Evolutionary conservation across 2,113 vertebrate genomes (phyloP), one percentile per base, ranked within the genome.

Genomic region (Leucoraja erinaceus): DNA sequence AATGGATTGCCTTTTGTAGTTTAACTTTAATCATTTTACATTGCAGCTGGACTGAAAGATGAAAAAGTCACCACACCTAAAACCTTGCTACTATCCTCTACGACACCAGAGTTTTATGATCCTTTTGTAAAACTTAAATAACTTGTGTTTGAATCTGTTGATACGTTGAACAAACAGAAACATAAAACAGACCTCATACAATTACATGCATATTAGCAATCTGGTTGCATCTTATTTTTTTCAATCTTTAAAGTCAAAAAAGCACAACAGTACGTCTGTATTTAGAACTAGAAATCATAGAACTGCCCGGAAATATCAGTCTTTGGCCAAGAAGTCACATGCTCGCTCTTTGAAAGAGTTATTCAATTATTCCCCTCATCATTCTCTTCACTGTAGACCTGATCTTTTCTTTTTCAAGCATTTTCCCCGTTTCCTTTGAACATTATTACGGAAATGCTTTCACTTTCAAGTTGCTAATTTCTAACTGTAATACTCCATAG

Each of bases 1-100:
- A 31, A 63, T 63, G n/a, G 59, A n/a, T 88, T 18, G 59, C 59
- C 59, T 88, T 83, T 88, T 66, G 83, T 88, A 63, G 83, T 88
- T 63, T 33, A 63, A 31, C 59, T 88, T 88, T 14, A 88, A 61
- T 66, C 59, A 66, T 63, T 88, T 88, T 31, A 88, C 28, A 31
- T n/a, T 18, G 12, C 56, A 88, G 59, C 12, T 63, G 59, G 28
- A 63, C 61, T 63, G 83, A 66, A 88, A 88, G 56, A 33, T 63
- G 0, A 88, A 63, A 88, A 14, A 66, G 59, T n/a, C 18, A 31
- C 28, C 28, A 63, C n/a, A 66, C 28, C 83, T 88, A 14, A 66
- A 31, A 88, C 4, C 5, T 61, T 28, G 11, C n/a, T 86, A 61
- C 28, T 88, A 14, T n/a, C 38, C 28, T 66, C 59, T 66, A 28